phyloP scores from a whole-genome alignment of 1,140 invertebrate species.

The Cotesia chilonis region DNA sequence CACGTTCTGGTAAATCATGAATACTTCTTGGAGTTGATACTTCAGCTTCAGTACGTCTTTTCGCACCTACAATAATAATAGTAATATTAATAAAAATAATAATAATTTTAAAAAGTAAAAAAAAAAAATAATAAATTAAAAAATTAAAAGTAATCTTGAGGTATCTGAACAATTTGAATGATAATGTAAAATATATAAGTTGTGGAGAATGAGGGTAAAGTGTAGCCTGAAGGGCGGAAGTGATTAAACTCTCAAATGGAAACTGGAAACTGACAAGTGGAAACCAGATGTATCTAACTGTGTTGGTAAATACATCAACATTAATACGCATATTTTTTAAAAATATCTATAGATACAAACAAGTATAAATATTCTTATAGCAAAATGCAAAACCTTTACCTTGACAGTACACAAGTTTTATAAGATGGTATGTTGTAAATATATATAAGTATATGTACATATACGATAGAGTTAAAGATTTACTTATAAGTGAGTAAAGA shows the following conservation, averaged over 20 bases:
- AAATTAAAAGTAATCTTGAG: background rate
- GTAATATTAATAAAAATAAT: background rate
- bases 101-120: background rate
- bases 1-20: conserved; percentile 59
- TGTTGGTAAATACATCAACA: conserved; percentile 6
- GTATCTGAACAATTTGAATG: conserved; percentile 1
- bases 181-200: background rate
- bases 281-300: conserved; percentile 30
- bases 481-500: conserved; percentile 10
- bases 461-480: background rate
- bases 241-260: conserved; percentile 40
- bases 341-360: background rate
- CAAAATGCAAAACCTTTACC: conserved; percentile 24
- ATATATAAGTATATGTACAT: background rate
- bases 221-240: conserved; percentile 33
- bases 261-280: conserved; percentile 40
- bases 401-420: conserved; percentile 26
- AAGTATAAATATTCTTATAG: conserved; percentile 12
- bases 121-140: no score
- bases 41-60: conserved; percentile 57
- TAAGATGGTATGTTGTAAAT: background rate
- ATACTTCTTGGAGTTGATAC: conserved; percentile 58
- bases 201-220: conserved; percentile 22
- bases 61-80: conserved; percentile 55
- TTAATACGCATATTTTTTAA: background rate